A percentile compares a stretch with the other conserved stretches of the same genome.
These are phyloP conservation scores for Cydia fagiglandana DNA, from an alignment of 1,140 invertebrate species.

Conservation along the genomic window DNA sequence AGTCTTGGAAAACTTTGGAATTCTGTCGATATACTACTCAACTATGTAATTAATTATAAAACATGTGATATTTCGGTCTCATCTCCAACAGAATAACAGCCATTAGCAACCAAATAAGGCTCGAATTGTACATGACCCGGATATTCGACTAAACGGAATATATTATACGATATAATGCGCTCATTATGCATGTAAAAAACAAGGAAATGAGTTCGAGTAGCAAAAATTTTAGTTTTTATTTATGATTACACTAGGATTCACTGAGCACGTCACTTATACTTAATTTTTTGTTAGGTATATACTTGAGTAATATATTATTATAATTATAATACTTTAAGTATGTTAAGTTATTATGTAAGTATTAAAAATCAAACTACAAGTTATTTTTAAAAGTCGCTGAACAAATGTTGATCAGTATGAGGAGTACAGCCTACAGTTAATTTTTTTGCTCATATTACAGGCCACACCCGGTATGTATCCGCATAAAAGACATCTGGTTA, in stretches of 20 bases:
- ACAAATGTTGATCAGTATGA: too few relatives aligned
- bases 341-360: too few relatives aligned
- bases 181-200: conserved; percentile 43
- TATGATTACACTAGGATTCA: conserved; percentile 39
- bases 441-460: too few relatives aligned
- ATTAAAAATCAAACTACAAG: too few relatives aligned
- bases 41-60: background rate
- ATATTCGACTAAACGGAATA: conserved; percentile 38
- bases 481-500: background rate
- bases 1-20: background rate
- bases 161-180: conserved; percentile 35
- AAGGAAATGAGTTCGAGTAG: conserved; percentile 42
- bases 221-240: conserved; percentile 46
- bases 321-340: background rate
- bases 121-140: conserved; percentile 41
- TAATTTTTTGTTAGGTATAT: conserved; percentile 31
- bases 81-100: background rate
- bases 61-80: conserved; percentile 2
- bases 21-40: background rate
- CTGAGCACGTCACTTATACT: conserved; percentile 35
- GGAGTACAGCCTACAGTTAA: too few relatives aligned
- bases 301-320: conserved; percentile 29
- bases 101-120: conserved; percentile 27
- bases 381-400: too few relatives aligned
- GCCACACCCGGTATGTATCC: too few relatives aligned